Evolutionary conservation across 2,113 vertebrate species (phyloP).

Genomic region (Seriola rivoliana): DNA sequence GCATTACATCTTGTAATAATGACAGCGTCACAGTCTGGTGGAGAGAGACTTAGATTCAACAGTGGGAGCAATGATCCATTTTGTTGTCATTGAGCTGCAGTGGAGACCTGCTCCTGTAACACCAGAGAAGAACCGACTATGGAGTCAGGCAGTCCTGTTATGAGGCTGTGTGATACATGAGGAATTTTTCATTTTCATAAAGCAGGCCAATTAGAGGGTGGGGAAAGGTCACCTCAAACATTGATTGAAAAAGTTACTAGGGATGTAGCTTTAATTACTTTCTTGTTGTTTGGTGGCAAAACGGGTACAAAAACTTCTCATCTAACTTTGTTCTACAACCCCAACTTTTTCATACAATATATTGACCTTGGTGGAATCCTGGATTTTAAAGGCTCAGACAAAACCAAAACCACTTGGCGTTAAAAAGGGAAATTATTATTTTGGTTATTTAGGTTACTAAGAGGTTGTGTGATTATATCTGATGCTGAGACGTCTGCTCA

Average conservation of each 20-base stretch:
- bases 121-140: neutral
- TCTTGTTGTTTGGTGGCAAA: neutral
- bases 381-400: too few species aligned
- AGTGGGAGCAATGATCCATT: conserved; percentile 18
- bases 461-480: too few species aligned
- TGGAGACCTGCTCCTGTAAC: neutral
- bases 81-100: neutral
- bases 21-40: conserved; percentile 33
- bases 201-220: neutral
- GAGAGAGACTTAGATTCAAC: conserved; percentile 30
- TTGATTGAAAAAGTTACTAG: neutral
- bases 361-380: too few species aligned
- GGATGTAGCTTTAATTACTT: neutral
- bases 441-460: too few species aligned
- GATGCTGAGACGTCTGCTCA: too few species aligned
- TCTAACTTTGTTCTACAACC: too few species aligned
- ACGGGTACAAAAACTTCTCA: too few species aligned
- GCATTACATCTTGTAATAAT: conserved; percentile 17
- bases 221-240: neutral
- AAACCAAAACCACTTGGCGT: too few species aligned
- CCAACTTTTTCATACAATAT: too few species aligned
- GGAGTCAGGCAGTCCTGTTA: neutral
- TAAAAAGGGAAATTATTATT: too few species aligned
- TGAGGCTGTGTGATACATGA: neutral
- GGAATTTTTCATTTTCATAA: neutral